Percentiles rank a stretch among this genome's conserved stretches.
Evolutionary conservation across 2,888 invertebrate species (phyloP).

Genomic region (Campoplex nolae): DNA sequence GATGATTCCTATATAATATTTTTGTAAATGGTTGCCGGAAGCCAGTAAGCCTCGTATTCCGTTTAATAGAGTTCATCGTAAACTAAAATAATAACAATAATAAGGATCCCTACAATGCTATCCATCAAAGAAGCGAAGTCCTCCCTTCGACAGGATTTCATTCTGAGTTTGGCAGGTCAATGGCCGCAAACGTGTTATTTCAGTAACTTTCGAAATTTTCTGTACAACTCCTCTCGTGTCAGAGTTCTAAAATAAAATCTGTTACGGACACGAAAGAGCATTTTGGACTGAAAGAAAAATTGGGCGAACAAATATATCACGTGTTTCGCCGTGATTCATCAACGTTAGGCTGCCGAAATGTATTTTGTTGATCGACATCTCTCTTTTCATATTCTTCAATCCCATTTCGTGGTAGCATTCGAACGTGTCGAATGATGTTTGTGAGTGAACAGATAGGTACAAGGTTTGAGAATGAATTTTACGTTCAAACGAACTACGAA

Average conservation of each 20-base stretch:
- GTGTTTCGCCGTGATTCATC: background rate
- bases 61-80: slow-evolving; percentile 17
- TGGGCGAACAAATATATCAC: background rate
- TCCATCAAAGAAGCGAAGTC: slow-evolving; percentile 33
- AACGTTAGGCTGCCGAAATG: background rate
- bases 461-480: background rate
- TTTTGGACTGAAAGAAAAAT: slow-evolving; percentile 36
- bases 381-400: background rate
- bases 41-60: slow-evolving; percentile 29
- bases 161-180: slow-evolving; percentile 52
- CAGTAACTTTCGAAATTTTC: slow-evolving; percentile 12
- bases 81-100: slow-evolving; percentile 27
- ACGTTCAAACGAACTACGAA: background rate
- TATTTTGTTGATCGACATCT: slow-evolving; percentile 2
- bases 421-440: background rate
- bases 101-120: slow-evolving; percentile 45
- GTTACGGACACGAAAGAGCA: slow-evolving; percentile 17
- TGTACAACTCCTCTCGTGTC: slow-evolving; percentile 23
- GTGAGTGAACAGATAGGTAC: background rate
- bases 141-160: slow-evolving; percentile 47
- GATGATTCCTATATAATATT: background rate
- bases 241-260: slow-evolving; percentile 22
- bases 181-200: slow-evolving; percentile 47
- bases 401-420: background rate
- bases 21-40: slow-evolving; percentile 33